Conservation (phyloP, 2,888 invertebrate genomes). For the Hypomecis atomaria region DNA sequence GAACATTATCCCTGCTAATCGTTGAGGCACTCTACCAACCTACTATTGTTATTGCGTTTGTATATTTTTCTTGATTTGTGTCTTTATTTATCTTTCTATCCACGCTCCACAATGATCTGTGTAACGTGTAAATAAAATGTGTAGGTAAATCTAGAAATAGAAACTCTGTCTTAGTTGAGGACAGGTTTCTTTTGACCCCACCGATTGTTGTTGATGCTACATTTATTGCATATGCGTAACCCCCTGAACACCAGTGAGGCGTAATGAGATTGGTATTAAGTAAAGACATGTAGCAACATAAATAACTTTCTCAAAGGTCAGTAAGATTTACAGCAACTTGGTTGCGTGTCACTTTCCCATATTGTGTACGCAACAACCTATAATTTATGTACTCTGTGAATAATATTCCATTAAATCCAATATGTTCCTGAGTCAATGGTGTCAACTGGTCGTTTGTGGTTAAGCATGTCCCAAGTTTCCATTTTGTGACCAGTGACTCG, state of each 20-base stretch:
- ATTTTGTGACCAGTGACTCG: constrained; percentile 39
- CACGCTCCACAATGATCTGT: no score
- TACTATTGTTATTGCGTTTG: no score
- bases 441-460: constrained; percentile 4
- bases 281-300: constrained; percentile 28
- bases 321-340: constrained; percentile 27
- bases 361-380: constrained; percentile 23
- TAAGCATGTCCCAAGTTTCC: background rate
- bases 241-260: constrained; percentile 15
- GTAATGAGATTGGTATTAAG: constrained; percentile 33
- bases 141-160: no score
- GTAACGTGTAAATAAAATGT: no score
- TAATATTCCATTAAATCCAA: constrained; percentile 21
- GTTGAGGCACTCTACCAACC: no score
- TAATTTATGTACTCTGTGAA: constrained; percentile 23
- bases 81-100: no score
- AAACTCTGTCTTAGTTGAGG: background rate
- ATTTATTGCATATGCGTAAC: constrained; percentile 12
- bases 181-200: background rate
- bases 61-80: no score
- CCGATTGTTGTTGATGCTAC: background rate
- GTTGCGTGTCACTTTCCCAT: constrained; percentile 34
- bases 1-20: no score
- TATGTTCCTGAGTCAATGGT: constrained; percentile 10
- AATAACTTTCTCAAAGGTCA: constrained; percentile 37